Percentiles rank a stretch among this genome's conserved stretches.
phyloP scores from a whole-genome alignment of 2,113 vertebrate genomes.

The Balaenoptera acutorostrata region DNA sequence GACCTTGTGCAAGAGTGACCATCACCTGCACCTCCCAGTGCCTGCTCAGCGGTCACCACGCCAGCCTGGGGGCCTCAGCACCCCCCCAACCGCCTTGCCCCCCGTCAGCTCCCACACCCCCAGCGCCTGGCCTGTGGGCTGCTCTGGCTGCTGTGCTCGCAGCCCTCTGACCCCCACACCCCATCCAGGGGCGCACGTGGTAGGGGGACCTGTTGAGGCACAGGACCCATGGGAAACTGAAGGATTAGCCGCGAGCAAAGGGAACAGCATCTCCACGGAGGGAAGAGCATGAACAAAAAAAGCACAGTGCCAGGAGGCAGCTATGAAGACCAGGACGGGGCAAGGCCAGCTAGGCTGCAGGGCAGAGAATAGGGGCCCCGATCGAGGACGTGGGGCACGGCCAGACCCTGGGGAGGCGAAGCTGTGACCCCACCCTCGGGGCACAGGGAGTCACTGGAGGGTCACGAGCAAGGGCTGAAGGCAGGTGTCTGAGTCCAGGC shows the following conservation, averaged over 20 bases:
- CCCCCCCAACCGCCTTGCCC: too few relatives aligned
- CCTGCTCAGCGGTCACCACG: rapidly evolving
- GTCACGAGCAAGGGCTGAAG: rapidly evolving
- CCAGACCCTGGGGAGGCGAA: not conserved
- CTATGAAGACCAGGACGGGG: not conserved
- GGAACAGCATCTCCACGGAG: not conserved
- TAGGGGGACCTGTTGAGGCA: not conserved
- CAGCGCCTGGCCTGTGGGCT: not conserved
- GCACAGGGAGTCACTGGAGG: not conserved
- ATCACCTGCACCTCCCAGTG: rapidly evolving
- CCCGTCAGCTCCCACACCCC: rapidly evolving
- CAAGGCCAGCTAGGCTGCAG: too few relatives aligned
- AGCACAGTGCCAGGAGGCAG: not conserved
- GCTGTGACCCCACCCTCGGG: not conserved
- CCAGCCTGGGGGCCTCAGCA: too few relatives aligned
- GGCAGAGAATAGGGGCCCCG: not conserved
- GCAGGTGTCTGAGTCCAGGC: not conserved
- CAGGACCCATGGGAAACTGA: not conserved
- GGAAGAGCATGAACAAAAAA: not conserved
- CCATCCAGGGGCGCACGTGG: not conserved
- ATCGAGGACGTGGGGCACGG: rapidly evolving
- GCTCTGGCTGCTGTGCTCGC: rapidly evolving
- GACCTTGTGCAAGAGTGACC: rapidly evolving
- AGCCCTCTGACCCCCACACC: not conserved
- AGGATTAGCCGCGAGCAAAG: not conserved